These are phyloP conservation scores for Hylaea fasciaria DNA, from an alignment of 2,888 invertebrate genomes.

Conservation along the genomic window DNA sequence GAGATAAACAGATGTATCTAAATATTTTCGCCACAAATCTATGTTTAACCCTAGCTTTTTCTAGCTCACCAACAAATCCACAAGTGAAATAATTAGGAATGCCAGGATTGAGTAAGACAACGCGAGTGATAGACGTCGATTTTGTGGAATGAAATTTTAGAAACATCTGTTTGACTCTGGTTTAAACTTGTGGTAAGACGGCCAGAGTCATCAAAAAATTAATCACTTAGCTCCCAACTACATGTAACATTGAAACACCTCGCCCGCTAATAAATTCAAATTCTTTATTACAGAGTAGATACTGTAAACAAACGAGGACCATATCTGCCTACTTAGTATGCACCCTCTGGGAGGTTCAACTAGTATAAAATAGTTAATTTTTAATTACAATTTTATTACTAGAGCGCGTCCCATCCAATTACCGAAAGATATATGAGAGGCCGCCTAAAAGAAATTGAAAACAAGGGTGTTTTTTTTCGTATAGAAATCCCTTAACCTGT, in stretches of 20 bases:
- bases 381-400: slow-evolving; percentile 84
- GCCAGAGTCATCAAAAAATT: neutral
- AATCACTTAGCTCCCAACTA: neutral
- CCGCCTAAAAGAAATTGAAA: slow-evolving; percentile 60
- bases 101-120: no score
- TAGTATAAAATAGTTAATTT: slow-evolving; percentile 82
- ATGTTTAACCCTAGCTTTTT: no score
- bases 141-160: no score
- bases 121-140: no score
- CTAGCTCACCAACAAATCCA: no score
- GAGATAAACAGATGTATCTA: no score
- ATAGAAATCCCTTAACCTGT: neutral
- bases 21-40: no score
- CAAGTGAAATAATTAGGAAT: no score
- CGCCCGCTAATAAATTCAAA: slow-evolving; percentile 68
- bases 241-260: slow-evolving; percentile 27
- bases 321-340: slow-evolving; percentile 78
- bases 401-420: slow-evolving; percentile 79
- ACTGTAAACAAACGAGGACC: slow-evolving; percentile 72
- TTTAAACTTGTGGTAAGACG: no score
- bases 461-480: slow-evolving; percentile 38
- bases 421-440: slow-evolving; percentile 73
- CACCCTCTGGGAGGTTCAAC: slow-evolving; percentile 75
- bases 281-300: slow-evolving; percentile 69
- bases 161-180: no score